A percentile compares a stretch with the other conserved stretches of the same genome.
These are phyloP conservation scores for Siniperca obscura DNA, from an alignment of 2,797 vertebrate species.

Conservation along the genomic window DNA sequence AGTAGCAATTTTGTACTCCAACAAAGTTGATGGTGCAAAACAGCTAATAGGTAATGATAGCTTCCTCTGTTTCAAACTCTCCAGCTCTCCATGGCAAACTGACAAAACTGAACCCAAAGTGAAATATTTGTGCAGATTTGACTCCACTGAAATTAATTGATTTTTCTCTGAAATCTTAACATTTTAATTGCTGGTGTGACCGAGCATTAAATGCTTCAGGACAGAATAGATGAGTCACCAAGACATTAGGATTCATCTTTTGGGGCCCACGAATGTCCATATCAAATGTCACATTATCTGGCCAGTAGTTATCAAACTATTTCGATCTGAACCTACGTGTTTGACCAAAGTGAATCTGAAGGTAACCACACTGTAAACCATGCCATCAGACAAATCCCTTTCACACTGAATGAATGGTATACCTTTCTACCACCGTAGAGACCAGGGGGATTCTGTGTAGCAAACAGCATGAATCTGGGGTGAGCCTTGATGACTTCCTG, in stretches of 20 bases:
- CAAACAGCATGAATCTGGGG: constrained; percentile 96
- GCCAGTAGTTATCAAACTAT: background rate
- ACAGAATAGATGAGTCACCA: background rate
- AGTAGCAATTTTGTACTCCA: too few relatives aligned
- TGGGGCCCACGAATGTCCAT: background rate
- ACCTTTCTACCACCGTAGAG: constrained; percentile 98
- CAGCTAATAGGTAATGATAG: too few relatives aligned
- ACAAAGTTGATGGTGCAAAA: too few relatives aligned
- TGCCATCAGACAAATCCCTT: background rate
- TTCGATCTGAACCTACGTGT: background rate
- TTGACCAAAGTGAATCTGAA: background rate
- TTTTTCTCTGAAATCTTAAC: too few relatives aligned
- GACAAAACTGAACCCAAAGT: too few relatives aligned
- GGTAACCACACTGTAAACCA: background rate
- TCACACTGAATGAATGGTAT: background rate
- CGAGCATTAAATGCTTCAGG: background rate
- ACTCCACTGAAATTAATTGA: too few relatives aligned
- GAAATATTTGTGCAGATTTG: too few relatives aligned
- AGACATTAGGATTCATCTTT: background rate
- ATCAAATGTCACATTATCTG: background rate
- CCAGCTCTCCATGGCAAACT: too few relatives aligned
- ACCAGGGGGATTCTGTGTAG: constrained; percentile 98
- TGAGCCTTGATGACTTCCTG: constrained; percentile 97
- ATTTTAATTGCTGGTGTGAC: too few relatives aligned
- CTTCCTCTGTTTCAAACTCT: too few relatives aligned